A percentile compares a stretch with the other conserved stretches of the same genome.
Evolutionary conservation across 2,113 vertebrate species (phyloP).

Genomic region (Naja naja): DNA sequence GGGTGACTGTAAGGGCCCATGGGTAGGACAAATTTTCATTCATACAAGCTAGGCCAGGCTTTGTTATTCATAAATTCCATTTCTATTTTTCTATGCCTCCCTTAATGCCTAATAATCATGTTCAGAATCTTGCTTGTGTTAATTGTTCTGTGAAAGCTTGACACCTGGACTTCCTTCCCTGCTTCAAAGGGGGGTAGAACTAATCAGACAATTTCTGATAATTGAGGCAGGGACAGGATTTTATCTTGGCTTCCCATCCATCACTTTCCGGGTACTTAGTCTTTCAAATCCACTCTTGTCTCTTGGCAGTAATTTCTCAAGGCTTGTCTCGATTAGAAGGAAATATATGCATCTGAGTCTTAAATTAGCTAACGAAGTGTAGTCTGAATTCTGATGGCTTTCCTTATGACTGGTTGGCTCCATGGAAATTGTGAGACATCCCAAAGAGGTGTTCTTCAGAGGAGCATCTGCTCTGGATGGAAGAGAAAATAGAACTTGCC

Average conservation of each 20-base stretch:
- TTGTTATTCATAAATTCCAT: neutral
- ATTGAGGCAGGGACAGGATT: conserved; percentile 9
- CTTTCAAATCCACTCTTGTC: conserved; percentile 1
- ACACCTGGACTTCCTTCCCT: conserved; percentile 12
- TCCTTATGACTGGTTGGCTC: neutral
- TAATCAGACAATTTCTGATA: conserved; percentile 33
- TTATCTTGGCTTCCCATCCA: conserved; percentile 26
- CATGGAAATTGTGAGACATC: neutral
- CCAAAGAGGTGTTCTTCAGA: neutral
- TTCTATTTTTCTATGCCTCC: neutral
- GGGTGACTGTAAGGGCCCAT: neutral
- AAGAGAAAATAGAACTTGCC: neutral
- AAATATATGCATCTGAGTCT: neutral
- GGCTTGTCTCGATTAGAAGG: conserved; percentile 4
- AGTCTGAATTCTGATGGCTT: neutral
- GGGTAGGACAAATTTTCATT: neutral
- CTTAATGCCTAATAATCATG: conserved; percentile 8
- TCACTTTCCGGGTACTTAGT: conserved; percentile 16
- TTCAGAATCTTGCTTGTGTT: conserved; percentile 1
- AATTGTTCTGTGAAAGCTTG: conserved; percentile 12
- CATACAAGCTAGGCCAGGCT: neutral
- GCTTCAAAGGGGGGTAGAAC: conserved; percentile 20
- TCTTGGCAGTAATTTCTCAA: conserved; percentile 11
- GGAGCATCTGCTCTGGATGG: neutral
- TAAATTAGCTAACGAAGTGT: conserved; percentile 10